These are phyloP conservation scores for Cantharis lateralis DNA, from an alignment of 2,888 invertebrate species.

Conservation along the genomic window DNA sequence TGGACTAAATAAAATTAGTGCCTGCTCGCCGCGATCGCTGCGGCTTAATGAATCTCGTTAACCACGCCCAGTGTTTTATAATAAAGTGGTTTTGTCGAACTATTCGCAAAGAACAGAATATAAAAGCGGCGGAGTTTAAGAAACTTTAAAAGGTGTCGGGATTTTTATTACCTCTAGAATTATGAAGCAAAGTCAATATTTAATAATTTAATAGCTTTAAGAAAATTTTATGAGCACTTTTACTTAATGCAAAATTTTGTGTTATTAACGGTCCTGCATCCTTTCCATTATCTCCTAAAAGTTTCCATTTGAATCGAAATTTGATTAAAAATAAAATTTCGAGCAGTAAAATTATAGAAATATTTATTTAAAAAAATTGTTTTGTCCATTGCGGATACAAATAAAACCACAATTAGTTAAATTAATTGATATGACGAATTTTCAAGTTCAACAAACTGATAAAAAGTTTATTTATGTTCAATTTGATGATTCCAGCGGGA, in stretches of 20 bases:
- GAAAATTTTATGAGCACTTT: neutral
- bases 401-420: neutral
- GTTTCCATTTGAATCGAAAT: neutral
- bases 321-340: neutral
- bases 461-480: neutral
- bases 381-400: neutral
- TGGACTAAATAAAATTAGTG: too few relatives aligned
- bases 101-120: neutral
- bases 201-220: neutral
- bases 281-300: neutral
- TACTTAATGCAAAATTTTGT: neutral
- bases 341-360: neutral
- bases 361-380: neutral
- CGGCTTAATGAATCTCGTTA: neutral
- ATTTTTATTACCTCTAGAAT: neutral
- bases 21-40: neutral
- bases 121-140: neutral
- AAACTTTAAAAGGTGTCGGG: neutral
- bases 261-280: neutral
- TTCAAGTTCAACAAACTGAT: neutral
- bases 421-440: neutral
- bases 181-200: neutral
- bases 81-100: neutral
- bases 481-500: neutral
- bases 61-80: neutral